These are phyloP conservation scores for Polyommatus icarus DNA, from an alignment of 2,888 invertebrate genomes.

Conservation along the genomic window DNA sequence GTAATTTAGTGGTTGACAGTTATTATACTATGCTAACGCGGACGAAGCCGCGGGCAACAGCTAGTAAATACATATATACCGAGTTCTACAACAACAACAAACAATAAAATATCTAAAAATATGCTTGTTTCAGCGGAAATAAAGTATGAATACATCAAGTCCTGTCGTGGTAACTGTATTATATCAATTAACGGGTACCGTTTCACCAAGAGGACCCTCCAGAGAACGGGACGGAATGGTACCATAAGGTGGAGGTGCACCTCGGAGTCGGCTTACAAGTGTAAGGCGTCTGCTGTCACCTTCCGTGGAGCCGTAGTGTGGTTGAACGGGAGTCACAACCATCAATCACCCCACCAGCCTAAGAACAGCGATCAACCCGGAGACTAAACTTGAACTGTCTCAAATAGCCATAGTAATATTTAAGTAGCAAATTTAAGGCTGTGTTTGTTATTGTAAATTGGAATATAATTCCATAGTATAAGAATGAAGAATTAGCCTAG, in stretches of 20 bases:
- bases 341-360: constrained; percentile 26
- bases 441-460: not conserved
- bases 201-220: constrained; percentile 27
- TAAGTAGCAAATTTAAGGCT: not conserved
- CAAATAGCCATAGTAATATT: not conserved
- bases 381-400: not conserved
- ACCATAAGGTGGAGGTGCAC: constrained; percentile 14
- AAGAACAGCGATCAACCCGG: not conserved
- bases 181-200: constrained; percentile 31
- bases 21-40: no score
- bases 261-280: not conserved
- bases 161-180: constrained; percentile 31
- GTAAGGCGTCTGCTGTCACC: not conserved
- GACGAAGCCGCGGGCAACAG: no score
- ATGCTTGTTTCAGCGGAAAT: not conserved
- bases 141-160: not conserved
- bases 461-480: not conserved
- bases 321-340: constrained; percentile 30
- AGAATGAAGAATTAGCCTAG: not conserved
- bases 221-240: constrained; percentile 11
- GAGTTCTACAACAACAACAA: no score
- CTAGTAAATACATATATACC: no score
- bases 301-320: constrained; percentile 14
- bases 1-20: no score
- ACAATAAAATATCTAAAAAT: no score